These are phyloP conservation scores for Ovis aries DNA, from an alignment of 2,113 vertebrate genomes.

Conservation along the genomic window DNA sequence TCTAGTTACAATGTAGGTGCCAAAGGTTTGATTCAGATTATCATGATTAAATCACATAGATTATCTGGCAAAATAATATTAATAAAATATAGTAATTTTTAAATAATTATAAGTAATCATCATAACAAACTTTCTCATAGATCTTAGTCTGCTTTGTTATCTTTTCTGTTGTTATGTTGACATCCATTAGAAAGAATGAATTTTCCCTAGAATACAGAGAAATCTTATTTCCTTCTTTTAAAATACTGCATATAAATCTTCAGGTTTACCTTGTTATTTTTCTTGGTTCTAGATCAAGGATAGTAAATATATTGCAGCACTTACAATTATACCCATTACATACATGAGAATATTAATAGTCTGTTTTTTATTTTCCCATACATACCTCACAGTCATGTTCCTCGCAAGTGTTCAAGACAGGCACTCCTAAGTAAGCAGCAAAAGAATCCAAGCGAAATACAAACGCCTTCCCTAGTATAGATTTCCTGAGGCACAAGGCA, in stretches of 20 bases:
- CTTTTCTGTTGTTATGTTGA: neutral
- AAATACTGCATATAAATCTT: neutral
- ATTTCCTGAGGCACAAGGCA: neutral
- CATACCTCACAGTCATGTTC: neutral
- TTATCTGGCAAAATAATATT: neutral
- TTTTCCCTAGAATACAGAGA: neutral
- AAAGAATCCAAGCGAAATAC: neutral
- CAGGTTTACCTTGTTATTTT: neutral
- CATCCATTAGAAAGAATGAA: neutral
- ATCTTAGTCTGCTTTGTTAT: neutral
- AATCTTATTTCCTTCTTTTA: constrained; percentile 11
- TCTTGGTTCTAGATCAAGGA: neutral
- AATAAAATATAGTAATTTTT: neutral
- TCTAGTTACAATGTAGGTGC: neutral
- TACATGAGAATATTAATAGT: neutral
- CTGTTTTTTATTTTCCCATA: neutral
- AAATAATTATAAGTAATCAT: neutral
- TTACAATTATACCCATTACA: neutral
- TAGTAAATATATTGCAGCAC: neutral
- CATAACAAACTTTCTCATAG: neutral
- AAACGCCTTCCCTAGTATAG: neutral
- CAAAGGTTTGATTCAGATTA: neutral
- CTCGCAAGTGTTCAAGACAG: neutral
- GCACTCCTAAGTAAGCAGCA: neutral
- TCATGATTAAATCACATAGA: neutral